Evolutionary conservation across 2,113 vertebrate species (phyloP).

Genomic region (Lethenteron camtschaticum): DNA sequence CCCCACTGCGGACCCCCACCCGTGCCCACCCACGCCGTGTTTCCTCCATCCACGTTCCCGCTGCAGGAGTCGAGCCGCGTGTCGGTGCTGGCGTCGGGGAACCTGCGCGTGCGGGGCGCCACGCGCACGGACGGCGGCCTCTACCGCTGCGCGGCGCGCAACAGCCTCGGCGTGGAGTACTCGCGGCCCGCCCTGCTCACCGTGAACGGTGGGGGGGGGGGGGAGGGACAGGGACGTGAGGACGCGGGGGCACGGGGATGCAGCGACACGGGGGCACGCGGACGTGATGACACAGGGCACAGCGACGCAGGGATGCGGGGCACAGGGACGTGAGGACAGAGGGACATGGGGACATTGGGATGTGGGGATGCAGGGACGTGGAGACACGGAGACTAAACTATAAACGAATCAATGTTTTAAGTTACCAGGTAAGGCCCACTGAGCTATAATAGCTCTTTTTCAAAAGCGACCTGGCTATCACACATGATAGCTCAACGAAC

Average conservation of each 20-base stretch:
- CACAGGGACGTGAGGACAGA: too few species aligned
- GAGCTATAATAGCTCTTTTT: too few species aligned
- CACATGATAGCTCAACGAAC: too few species aligned
- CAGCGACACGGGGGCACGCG: not conserved
- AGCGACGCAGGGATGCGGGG: not conserved
- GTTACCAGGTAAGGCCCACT: too few species aligned
- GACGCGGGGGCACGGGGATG: not conserved
- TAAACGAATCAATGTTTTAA: not conserved
- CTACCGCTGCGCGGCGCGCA: slow-evolving; percentile 72
- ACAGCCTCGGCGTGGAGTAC: slow-evolving; percentile 73
- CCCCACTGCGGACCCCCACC: not conserved
- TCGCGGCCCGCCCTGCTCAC: slow-evolving; percentile 60
- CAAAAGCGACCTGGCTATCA: too few species aligned
- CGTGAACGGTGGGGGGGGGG: slow-evolving; percentile 40
- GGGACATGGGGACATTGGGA: not conserved
- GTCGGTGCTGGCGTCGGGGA: slow-evolving; percentile 64
- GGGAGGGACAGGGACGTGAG: not conserved
- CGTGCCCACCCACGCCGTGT: not conserved
- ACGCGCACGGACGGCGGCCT: slow-evolving; percentile 74
- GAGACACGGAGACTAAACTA: not conserved
- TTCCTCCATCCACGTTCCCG: not conserved
- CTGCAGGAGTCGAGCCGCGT: slow-evolving; percentile 48
- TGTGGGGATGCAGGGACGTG: not conserved
- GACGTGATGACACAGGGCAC: not conserved
- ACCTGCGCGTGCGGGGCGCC: slow-evolving; percentile 69